Evolutionary conservation across 2,888 invertebrate genomes (phyloP).

Genomic region (Parasteatoda lunata): DNA sequence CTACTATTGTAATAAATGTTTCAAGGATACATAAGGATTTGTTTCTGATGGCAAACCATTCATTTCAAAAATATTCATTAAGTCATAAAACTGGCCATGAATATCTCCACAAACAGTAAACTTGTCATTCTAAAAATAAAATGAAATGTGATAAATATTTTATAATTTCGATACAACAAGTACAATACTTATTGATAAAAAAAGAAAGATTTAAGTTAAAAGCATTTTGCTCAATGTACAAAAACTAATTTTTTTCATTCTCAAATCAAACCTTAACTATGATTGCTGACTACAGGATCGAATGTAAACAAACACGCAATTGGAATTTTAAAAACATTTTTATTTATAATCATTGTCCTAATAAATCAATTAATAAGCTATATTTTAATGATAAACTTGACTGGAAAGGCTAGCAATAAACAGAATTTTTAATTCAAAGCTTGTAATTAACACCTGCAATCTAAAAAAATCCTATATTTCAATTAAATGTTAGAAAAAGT

Average conservation of each 20-base stretch:
- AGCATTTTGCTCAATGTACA: background rate
- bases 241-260: background rate
- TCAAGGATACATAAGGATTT: slow-evolving; percentile 88
- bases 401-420: no score
- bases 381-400: no score
- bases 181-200: background rate
- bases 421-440: no score
- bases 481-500: no score
- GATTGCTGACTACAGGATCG: background rate
- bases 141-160: background rate
- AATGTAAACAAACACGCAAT: no score
- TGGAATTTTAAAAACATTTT: no score
- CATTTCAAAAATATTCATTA: slow-evolving; percentile 96
- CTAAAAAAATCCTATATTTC: no score
- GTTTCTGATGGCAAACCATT: slow-evolving; percentile 96
- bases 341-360: no score
- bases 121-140: slow-evolving; percentile 80
- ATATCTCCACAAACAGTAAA: slow-evolving; percentile 99
- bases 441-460: no score
- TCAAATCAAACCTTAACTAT: background rate
- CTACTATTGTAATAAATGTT: no score
- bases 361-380: no score
- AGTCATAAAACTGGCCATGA: slow-evolving; percentile 98
- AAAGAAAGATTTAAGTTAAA: background rate
- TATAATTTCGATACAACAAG: background rate